A percentile compares a stretch with the other conserved stretches of the same genome.
Evolutionary conservation across 2,113 vertebrate genomes (phyloP).

Genomic region (Pedionomus torquatus): DNA sequence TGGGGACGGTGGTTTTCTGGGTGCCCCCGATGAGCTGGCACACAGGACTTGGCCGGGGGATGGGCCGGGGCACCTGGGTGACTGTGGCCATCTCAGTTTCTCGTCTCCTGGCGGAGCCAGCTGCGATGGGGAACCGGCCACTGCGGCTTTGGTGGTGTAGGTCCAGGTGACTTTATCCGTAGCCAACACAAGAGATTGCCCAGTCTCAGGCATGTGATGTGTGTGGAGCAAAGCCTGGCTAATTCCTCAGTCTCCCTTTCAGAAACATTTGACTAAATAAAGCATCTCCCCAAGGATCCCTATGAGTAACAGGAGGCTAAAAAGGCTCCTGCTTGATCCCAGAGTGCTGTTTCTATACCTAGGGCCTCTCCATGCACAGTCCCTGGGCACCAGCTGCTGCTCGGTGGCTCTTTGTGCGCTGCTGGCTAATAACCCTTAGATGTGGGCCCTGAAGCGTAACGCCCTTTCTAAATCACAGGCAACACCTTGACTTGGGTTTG

Average conservation of each 20-base stretch:
- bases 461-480: slow-evolving; percentile 32
- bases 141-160: background rate
- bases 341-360: background rate
- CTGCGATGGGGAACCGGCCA: background rate
- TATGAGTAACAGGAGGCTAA: background rate
- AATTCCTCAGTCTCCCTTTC: background rate
- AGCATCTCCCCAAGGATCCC: background rate
- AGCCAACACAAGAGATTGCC: background rate
- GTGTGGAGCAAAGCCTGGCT: background rate
- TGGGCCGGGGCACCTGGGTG: background rate
- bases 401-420: background rate
- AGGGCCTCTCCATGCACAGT: background rate
- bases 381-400: background rate
- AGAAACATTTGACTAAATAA: background rate
- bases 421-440: background rate
- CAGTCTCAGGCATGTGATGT: background rate
- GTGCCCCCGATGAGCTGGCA: background rate
- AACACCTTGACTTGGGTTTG: slow-evolving; percentile 14
- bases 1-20: background rate
- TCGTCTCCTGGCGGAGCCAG: background rate
- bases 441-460: background rate
- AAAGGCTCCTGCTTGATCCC: background rate
- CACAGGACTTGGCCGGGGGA: background rate
- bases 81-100: background rate
- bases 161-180: background rate